A percentile compares a stretch with the other conserved stretches of the same genome.
phyloP scores from a whole-genome alignment of 2,888 invertebrate genomes.

The Desoria tigrina region DNA sequence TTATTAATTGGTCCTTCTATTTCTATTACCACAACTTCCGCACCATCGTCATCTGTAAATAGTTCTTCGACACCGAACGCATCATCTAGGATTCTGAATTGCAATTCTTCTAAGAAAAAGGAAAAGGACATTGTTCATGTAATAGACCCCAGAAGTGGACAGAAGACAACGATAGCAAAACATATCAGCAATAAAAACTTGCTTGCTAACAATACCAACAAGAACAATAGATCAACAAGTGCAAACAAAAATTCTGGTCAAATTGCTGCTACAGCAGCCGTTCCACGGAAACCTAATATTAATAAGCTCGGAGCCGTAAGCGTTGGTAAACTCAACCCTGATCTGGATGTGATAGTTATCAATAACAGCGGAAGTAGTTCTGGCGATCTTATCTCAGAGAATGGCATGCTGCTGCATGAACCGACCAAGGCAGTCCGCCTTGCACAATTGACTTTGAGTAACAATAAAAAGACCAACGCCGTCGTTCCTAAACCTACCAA shows the following conservation, averaged over 20 bases:
- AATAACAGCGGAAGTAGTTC: conserved; percentile 21
- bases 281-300: conserved; percentile 43
- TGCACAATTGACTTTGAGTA: conserved; percentile 9
- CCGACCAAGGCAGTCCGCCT: conserved; percentile 21
- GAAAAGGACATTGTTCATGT: conserved; percentile 52
- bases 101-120: conserved; percentile 13
- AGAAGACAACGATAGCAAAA: conserved; percentile 51
- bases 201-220: conserved; percentile 2
- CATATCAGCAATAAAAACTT: conserved; percentile 49
- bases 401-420: conserved; percentile 10
- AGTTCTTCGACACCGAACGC: conserved; percentile 21
- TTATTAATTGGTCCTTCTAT: conserved; percentile 34
- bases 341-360: conserved; percentile 52
- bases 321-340: conserved; percentile 50
- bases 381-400: conserved; percentile 11
- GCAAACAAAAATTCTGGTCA: conserved; percentile 16
- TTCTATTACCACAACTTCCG: conserved; percentile 32
- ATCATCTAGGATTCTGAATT: background rate
- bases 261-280: conserved; percentile 16
- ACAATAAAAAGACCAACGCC: conserved; percentile 11
- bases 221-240: background rate
- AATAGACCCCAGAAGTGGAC: conserved; percentile 48
- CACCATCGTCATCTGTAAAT: conserved; percentile 20
- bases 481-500: background rate
- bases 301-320: conserved; percentile 34